phyloP scores from a whole-genome alignment of 2,888 invertebrate genomes.

The Hemistola chrysoprasaria region DNA sequence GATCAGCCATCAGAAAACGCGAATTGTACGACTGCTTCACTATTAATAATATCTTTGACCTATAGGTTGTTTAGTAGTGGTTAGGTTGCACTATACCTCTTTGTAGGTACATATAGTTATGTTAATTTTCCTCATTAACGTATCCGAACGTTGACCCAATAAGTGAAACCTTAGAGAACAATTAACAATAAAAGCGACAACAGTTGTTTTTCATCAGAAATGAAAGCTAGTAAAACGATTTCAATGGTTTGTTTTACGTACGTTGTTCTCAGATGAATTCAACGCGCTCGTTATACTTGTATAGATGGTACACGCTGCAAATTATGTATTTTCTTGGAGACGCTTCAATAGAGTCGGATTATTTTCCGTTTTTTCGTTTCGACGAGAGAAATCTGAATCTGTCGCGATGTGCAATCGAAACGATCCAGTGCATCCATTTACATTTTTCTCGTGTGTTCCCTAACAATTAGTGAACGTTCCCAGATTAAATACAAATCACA shows the following conservation, averaged over 20 bases:
- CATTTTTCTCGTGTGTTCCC: conserved; percentile 16
- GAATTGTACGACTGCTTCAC: no score
- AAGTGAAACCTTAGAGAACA: conserved; percentile 48
- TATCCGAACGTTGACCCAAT: conserved; percentile 42
- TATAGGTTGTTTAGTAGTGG: no score
- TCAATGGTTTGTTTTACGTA: conserved; percentile 52
- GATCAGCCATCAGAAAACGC: conserved; percentile 34
- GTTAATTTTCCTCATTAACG: conserved; percentile 1
- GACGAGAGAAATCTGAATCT: conserved; percentile 51
- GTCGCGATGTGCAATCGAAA: conserved; percentile 26
- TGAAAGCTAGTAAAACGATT: conserved; percentile 61
- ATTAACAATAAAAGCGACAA: conserved; percentile 53
- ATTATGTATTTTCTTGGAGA: conserved; percentile 57
- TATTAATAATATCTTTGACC: no score
- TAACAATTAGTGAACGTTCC: conserved; percentile 21
- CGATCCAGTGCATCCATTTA: conserved; percentile 21
- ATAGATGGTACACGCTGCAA: conserved; percentile 46
- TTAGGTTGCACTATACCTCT: not conserved
- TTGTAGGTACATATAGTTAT: no score
- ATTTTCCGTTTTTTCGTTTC: conserved; percentile 59
- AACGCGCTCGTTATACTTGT: conserved; percentile 43
- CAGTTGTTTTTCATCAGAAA: conserved; percentile 55
- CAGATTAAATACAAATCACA: conserved; percentile 32
- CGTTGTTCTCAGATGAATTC: conserved; percentile 54
- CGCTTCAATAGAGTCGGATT: conserved; percentile 62